A percentile compares a stretch with the other conserved stretches of the same genome.
These are phyloP conservation scores for Macrotus californicus DNA, from an alignment of 2,113 vertebrate species.

Conservation along the genomic window DNA sequence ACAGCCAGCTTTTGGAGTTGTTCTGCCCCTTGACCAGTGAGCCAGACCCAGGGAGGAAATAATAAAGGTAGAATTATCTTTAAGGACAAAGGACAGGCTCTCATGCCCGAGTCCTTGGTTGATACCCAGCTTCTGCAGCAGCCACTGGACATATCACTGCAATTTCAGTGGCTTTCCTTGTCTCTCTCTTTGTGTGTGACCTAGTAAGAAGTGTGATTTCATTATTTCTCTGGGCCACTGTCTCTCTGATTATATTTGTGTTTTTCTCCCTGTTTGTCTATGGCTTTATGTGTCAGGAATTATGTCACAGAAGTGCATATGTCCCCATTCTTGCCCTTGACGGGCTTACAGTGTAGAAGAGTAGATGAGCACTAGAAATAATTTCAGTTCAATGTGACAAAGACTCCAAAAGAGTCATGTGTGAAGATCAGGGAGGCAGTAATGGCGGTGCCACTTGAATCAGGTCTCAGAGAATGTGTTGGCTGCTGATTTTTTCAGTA, in stretches of 20 bases:
- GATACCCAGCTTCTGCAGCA: not conserved
- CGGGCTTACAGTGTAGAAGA: not conserved
- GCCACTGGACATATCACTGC: not conserved
- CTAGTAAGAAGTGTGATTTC: not conserved
- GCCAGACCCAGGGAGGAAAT: not conserved
- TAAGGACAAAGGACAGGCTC: not conserved
- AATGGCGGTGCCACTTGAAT: conserved; percentile 28
- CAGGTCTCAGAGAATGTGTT: conserved; percentile 14
- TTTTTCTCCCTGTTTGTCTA: not conserved
- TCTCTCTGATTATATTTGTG: not conserved
- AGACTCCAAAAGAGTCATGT: not conserved
- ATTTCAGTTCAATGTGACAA: not conserved
- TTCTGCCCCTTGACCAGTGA: not conserved
- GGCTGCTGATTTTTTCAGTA: conserved; percentile 4
- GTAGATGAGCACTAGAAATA: not conserved
- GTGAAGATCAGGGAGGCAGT: not conserved
- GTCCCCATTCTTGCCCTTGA: not conserved
- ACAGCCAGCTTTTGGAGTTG: not conserved
- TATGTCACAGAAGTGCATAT: not conserved
- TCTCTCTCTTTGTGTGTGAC: not conserved
- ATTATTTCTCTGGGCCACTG: not conserved
- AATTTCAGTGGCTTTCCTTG: not conserved
- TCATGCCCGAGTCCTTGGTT: not conserved
- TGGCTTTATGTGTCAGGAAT: not conserved
- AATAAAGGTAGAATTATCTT: not conserved